Base-by-base conservation (phyloP, 2,797 vertebrate genomes). In the Alcedo quadribrachys region DNA sequence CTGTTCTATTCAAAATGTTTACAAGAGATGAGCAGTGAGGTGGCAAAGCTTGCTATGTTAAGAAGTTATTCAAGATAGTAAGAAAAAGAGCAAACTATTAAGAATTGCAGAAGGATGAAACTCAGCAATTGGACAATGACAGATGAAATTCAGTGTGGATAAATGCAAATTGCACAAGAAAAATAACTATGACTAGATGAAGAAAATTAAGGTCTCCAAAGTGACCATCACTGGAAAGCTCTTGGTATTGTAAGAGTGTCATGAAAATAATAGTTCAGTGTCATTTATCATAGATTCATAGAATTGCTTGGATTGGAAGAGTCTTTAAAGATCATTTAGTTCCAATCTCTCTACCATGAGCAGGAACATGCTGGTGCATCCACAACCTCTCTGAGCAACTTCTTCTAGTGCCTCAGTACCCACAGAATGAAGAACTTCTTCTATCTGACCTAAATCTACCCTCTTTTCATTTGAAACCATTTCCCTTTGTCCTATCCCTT, bases 1-100 rank as follows among this genome's bases (percentile, higher is more conserved):
- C 18, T 73, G 62, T 35, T 81, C 77, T 55, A 76, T 89, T 79
- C 84, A 92, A 54, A 63, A 43, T 25, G 40, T 84, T 92, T 93
- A 81, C 74, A 92, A 69, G 70, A 90, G 58, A 88, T 62, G 67
- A 86, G 58, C 78, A 76, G 9, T 8, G 28, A 93, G 32, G 63
- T 86, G 74, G 69, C 45, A 62, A 85, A 73, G 88, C 68, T 68
- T 88, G 77, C 74, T 65, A 68, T 74, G 58, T 45, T 85, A 83
- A 66, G 65, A 83, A 83, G 66, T 61, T 79, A 71, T 46, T 78
- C 46, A 58, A 65, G 54, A 78, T 2, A 81, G 30, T 53, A 62
- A 89, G 54, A 66, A 78, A 83, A 94, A 91, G 18, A 70, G 43
- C 15, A 85, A 66, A 63, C 66, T 71, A 8, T 46, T 58, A 75